These are phyloP conservation scores for Drosophila percnosoma DNA, from an alignment of 2,888 invertebrate genomes.

Conservation along the genomic window DNA sequence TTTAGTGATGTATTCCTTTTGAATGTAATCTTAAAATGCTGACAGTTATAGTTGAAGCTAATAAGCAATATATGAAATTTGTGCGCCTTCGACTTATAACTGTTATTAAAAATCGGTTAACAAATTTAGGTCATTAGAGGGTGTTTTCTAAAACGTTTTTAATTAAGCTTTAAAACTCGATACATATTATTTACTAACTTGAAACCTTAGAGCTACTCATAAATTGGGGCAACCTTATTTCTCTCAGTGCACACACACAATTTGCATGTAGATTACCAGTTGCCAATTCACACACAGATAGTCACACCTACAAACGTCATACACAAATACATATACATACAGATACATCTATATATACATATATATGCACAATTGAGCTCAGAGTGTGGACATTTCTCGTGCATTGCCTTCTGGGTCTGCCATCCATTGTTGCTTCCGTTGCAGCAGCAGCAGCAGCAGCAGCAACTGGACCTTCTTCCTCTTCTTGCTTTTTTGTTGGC, in stretches of 20 bases:
- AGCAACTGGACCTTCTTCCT: constrained; percentile 24
- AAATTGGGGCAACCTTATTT: constrained; percentile 12
- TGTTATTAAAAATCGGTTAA: neutral
- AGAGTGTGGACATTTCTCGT: constrained; percentile 68
- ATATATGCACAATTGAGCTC: constrained; percentile 50
- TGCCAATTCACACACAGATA: constrained; percentile 35
- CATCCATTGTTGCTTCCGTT: constrained; percentile 71
- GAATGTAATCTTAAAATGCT: neutral
- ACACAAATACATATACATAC: constrained; percentile 12
- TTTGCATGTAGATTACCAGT: constrained; percentile 68
- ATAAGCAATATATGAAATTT: neutral
- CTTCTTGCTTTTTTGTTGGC: constrained; percentile 15
- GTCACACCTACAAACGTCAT: constrained; percentile 3
- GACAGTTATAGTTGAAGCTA: neutral
- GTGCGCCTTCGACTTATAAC: neutral
- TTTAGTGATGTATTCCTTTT: too few relatives aligned
- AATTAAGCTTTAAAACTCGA: too few relatives aligned
- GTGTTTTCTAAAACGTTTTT: too few relatives aligned
- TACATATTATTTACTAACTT: neutral
- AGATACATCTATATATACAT: constrained; percentile 7
- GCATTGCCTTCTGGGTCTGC: constrained; percentile 45
- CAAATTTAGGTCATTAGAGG: too few relatives aligned
- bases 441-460: constrained; percentile 51
- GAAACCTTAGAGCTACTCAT: neutral
- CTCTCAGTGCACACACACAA: constrained; percentile 51